Percentiles rank a stretch among this genome's conserved stretches.
Conservation (phyloP, 2,888 invertebrate genomes). For the Spilosoma lubricipeda region DNA sequence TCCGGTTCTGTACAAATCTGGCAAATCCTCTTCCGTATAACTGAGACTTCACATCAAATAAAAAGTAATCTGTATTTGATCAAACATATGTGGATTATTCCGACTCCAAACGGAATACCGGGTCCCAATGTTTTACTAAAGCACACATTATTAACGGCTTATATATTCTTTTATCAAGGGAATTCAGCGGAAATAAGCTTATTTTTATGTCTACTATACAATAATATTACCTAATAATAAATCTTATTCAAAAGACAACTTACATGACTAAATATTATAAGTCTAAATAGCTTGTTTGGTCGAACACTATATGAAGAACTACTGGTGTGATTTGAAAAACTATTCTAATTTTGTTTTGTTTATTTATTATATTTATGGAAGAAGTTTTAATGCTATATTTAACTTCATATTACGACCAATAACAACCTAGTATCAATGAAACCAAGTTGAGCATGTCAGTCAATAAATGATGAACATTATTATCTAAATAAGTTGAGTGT, state of each 20-base stretch:
- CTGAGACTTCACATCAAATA: conserved; percentile 30
- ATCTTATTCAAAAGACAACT: background rate
- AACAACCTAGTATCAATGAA: no score
- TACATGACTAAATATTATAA: no score
- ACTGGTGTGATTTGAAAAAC: no score
- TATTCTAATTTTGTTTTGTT: no score
- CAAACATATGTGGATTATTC: conserved; percentile 28
- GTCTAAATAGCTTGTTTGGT: no score
- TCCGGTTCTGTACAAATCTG: background rate
- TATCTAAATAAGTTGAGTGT: no score
- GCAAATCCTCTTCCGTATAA: background rate
- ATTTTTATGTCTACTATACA: background rate
- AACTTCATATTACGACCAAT: no score
- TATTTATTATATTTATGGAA: no score
- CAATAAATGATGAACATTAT: no score
- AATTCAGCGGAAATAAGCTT: background rate
- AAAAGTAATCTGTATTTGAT: conserved; percentile 32
- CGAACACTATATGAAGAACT: no score
- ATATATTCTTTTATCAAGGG: background rate
- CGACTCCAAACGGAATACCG: conserved; percentile 6
- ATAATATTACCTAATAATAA: background rate
- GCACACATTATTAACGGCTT: conserved; percentile 17
- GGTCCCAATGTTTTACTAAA: conserved; percentile 9
- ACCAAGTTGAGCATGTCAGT: no score
- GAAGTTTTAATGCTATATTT: no score